These are phyloP conservation scores for Eledona agricola DNA, from an alignment of 2,888 invertebrate species.

Conservation along the genomic window DNA sequence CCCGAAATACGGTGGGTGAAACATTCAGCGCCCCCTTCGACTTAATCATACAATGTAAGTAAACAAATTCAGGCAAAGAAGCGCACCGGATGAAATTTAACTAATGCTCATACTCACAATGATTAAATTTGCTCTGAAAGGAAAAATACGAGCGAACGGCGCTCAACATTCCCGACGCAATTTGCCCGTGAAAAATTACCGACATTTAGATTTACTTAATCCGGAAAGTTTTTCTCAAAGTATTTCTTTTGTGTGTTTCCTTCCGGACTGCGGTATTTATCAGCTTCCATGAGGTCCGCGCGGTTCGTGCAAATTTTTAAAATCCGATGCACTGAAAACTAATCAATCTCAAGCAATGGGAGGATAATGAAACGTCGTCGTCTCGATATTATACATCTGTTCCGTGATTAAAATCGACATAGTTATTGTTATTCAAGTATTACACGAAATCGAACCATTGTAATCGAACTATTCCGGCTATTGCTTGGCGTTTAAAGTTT, in stretches of 20 bases:
- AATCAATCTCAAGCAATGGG: no score
- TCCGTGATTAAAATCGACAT: constrained; percentile 45
- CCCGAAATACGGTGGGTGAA: constrained; percentile 82
- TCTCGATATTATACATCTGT: constrained; percentile 46
- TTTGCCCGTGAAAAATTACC: constrained; percentile 36
- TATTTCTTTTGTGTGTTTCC: constrained; percentile 34
- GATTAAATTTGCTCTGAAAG: constrained; percentile 34
- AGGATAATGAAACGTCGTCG: constrained; percentile 49
- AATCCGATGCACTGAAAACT: no score
- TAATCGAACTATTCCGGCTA: constrained; percentile 47
- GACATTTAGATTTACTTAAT: constrained; percentile 38
- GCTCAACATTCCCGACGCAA: constrained; percentile 33
- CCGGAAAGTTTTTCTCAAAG: constrained; percentile 23
- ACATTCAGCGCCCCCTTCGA: constrained; percentile 78
- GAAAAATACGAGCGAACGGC: constrained; percentile 29
- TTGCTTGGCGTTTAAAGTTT: constrained; percentile 38
- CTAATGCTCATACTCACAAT: constrained; percentile 32
- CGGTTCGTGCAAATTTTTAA: no score
- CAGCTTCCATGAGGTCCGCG: no score
- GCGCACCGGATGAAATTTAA: constrained; percentile 15
- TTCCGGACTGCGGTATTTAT: constrained; percentile 28
- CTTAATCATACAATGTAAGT: constrained; percentile 83
- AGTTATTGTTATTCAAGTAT: constrained; percentile 48
- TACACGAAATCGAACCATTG: constrained; percentile 47
- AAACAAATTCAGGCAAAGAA: constrained; percentile 22